These are phyloP conservation scores for Leptinotarsa lineolata DNA, from an alignment of 1,140 invertebrate genomes.

Conservation along the genomic window DNA sequence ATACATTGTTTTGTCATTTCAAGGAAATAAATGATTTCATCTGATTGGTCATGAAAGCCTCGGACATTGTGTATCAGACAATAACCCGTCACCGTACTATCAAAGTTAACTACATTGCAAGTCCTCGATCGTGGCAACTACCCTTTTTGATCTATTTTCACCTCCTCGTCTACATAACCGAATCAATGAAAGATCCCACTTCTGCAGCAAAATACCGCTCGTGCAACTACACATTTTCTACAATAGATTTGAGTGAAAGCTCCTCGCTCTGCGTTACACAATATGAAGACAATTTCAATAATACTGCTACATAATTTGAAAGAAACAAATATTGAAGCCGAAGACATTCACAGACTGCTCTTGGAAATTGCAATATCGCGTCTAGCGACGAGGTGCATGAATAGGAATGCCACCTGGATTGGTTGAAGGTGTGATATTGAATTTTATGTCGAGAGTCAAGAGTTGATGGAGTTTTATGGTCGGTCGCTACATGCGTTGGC, in stretches of 20 bases:
- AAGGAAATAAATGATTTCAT: no score
- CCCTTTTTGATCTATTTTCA: neutral
- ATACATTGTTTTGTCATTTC: no score
- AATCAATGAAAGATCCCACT: neutral
- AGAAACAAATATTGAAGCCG: constrained; percentile 7
- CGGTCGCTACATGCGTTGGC: no score
- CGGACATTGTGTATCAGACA: no score
- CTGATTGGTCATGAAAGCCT: no score
- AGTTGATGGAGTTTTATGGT: no score
- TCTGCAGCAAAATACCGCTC: neutral
- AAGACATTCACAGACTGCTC: constrained; percentile 7
- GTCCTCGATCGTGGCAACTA: neutral
- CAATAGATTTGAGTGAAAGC: neutral
- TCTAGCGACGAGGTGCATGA: neutral
- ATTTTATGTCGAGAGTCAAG: neutral
- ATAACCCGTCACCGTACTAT: no score
- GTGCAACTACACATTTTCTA: neutral
- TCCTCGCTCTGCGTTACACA: neutral
- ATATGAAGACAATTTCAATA: constrained; percentile 22
- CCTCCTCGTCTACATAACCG: neutral
- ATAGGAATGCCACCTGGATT: neutral
- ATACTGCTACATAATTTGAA: constrained; percentile 5
- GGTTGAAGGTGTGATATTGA: neutral
- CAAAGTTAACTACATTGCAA: no score
- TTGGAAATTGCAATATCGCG: neutral